phyloP scores from a whole-genome alignment of 1,140 invertebrate species.

The Chironomus striatipennis region DNA sequence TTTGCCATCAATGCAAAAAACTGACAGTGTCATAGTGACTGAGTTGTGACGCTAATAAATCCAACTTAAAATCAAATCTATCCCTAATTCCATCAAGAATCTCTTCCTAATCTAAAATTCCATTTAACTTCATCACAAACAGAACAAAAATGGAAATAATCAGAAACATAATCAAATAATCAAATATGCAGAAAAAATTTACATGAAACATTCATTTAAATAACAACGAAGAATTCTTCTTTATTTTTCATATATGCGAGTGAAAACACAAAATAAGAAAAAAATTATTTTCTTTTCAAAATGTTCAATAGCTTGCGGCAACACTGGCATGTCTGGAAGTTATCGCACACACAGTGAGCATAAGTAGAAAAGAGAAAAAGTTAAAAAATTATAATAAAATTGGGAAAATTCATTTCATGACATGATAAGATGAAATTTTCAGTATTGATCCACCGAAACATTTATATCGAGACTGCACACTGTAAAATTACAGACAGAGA shows the following conservation, averaged over 20 bases:
- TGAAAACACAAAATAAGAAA: neutral
- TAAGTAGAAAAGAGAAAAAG: neutral
- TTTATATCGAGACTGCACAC: neutral
- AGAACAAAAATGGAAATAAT: neutral
- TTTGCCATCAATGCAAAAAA: too few species aligned
- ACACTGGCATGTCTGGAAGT: constrained; percentile 11
- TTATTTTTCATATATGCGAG: neutral
- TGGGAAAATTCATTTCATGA: constrained; percentile 15
- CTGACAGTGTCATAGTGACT: too few species aligned
- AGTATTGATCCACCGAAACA: constrained; percentile 13
- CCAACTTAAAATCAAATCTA: too few species aligned
- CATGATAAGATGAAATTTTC: constrained; percentile 7
- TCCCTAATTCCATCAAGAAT: too few species aligned
- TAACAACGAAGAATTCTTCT: constrained; percentile 8
- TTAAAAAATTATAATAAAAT: neutral
- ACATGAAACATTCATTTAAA: constrained; percentile 24
- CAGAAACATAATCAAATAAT: constrained; percentile 21
- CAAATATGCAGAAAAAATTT: constrained; percentile 20
- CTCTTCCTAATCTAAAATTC: neutral
- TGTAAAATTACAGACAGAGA: too few species aligned
- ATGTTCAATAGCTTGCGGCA: constrained; percentile 15
- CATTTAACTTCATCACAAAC: neutral
- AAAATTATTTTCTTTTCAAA: neutral
- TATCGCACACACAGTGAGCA: neutral
- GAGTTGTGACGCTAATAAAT: too few species aligned